Evolutionary conservation across 2,797 vertebrate genomes (phyloP), one percentile per base, ranked within the genome.

Genomic region (Chiroxiphia lanceolata): DNA sequence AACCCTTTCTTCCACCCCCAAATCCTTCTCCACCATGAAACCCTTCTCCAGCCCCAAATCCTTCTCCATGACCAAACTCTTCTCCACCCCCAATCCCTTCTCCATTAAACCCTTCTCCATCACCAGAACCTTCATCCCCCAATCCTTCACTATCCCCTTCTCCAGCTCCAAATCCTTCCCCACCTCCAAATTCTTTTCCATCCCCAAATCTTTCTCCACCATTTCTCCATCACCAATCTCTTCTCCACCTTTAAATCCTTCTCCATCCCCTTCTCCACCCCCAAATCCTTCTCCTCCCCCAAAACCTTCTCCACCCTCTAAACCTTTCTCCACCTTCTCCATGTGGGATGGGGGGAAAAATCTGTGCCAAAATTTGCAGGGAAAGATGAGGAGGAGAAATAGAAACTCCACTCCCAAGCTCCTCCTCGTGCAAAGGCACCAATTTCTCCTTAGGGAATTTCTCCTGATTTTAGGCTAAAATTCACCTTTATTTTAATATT

Each of bases 331-430:
- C 21, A 45, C 3, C 51, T 71, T 61, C 31, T 59, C 63, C 59
- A 4, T 0, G 2, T 1, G 14, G 50, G 50, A 53, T 13, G 7
- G 29, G 10, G n/a, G 9, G 7, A 7, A 56, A 44, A 76, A 25
- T 4, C 4, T 0, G 8, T 8, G 36, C 26, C 19, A 45, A 31
- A 44, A 38, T 3, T 4, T 11, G 6, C 4, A 22, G 23, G 26
- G 42, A 34, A 26, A 4, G 6, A 57, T 0, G 12, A 63, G 31
- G 48, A 81, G 20, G 36, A 75, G 48, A 64, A 78, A 68, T 0
- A 5, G 42, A 38, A 86, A 38, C 13, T 23, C 1, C 3, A 0
- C 33, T 75, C 36, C 91, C 33, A 16, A 47, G 26, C 25, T 33
- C 10, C 64, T n/a, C 5, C 63, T 50, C 1, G 1, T 10, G 12